Conservation (phyloP, 2,797 vertebrate genomes). For the Onychomys torridus region DNA sequence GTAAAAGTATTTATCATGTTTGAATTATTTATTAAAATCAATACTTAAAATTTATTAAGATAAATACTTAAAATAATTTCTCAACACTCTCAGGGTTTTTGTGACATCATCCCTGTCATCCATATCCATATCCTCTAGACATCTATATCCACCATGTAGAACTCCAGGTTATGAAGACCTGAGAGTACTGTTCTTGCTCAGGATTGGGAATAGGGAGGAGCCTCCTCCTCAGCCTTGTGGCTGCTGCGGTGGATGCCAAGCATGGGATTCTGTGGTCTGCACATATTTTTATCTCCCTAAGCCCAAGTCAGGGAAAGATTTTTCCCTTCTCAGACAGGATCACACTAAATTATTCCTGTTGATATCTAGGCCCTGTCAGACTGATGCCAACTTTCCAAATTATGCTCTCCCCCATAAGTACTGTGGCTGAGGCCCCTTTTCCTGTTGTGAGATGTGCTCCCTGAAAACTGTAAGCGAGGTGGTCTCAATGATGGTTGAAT, state of each 20-base stretch:
- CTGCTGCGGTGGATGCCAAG: not conserved
- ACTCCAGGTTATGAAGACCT: no score
- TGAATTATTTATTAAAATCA: not conserved
- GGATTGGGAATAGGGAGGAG: not conserved
- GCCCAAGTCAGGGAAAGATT: not conserved
- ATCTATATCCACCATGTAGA: no score
- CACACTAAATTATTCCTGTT: not conserved
- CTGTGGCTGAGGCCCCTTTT: not conserved
- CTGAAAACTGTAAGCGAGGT: not conserved
- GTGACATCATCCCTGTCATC: not conserved
- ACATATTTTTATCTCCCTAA: not conserved
- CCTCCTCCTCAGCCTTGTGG: not conserved
- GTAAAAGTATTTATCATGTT: not conserved
- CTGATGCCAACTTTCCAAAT: not conserved
- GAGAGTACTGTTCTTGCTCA: not conserved
- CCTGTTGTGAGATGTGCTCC: not conserved
- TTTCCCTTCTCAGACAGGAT: not conserved
- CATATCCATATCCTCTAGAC: fast-evolving
- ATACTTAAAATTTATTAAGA: conserved; percentile 4
- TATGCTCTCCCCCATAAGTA: not conserved
- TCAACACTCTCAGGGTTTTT: not conserved
- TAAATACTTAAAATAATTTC: conserved; percentile 5
- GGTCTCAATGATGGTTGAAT: not conserved
- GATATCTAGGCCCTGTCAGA: not conserved
- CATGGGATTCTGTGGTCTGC: not conserved